A percentile compares a stretch with the other conserved stretches of the same genome.
Conservation (phyloP, 2,113 vertebrate species). For the Chrysochloris asiatica region DNA sequence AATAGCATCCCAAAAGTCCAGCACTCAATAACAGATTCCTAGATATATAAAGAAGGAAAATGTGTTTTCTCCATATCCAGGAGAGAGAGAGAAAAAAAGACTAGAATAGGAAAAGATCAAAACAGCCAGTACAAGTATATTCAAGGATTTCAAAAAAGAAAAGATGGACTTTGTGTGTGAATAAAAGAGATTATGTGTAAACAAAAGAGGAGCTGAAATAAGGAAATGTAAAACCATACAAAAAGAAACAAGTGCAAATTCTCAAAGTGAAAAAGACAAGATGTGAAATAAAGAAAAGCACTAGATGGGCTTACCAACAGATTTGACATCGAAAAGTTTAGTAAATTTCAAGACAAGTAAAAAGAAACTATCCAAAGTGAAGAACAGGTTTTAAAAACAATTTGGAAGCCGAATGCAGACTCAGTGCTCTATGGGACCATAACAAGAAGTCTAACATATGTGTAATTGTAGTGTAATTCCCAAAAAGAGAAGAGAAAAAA, state of each 20-base stretch:
- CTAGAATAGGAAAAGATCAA: neutral
- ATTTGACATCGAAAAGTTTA: neutral
- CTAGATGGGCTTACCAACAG: neutral
- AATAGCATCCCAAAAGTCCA: neutral
- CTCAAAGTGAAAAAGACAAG: neutral
- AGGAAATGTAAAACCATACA: neutral
- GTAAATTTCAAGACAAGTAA: neutral
- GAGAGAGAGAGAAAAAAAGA: neutral
- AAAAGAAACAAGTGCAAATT: neutral
- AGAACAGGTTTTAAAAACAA: too few relatives aligned
- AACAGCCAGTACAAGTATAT: neutral
- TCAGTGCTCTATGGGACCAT: neutral
- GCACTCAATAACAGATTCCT: neutral
- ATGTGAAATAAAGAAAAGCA: neutral
- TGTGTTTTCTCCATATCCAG: neutral
- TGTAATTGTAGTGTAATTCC: neutral
- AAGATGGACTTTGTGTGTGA: neutral
- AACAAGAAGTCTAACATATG: neutral
- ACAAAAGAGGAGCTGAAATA: neutral
- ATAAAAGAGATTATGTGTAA: neutral
- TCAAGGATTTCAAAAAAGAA: conserved; percentile 1
- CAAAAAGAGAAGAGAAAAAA: neutral
- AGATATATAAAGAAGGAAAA: neutral
- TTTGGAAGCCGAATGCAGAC: neutral
- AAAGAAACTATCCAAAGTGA: neutral